Conservation (phyloP, 2,888 invertebrate genomes). For the Erpobdella octoculata region DNA sequence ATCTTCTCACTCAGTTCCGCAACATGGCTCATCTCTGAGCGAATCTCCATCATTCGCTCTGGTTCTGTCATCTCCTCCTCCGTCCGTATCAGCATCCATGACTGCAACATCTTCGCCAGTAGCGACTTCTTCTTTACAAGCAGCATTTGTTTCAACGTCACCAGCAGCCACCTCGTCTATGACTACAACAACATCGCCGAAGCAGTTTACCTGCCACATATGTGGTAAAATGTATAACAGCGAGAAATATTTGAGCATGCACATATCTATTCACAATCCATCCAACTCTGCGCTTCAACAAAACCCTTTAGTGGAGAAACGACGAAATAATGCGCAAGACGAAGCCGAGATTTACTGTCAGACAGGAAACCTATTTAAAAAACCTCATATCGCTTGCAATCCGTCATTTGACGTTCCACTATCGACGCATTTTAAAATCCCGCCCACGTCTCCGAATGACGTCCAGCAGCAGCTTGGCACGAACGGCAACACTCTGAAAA, state of each 20-base stretch:
- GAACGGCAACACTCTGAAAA: not conserved
- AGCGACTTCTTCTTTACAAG: not conserved
- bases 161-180: not conserved
- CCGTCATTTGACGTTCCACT: not conserved
- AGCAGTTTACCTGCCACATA: conserved; percentile 1
- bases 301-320: not conserved
- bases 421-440: not conserved
- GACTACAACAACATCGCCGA: not conserved
- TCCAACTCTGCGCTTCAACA: not conserved
- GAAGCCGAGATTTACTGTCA: not conserved
- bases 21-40: too few relatives aligned
- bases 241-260: conserved; percentile 38
- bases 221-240: conserved; percentile 35
- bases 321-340: not conserved
- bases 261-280: conserved; percentile 33
- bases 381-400: not conserved
- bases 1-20: too few relatives aligned
- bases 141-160: not conserved
- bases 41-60: too few relatives aligned
- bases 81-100: too few relatives aligned
- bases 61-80: too few relatives aligned
- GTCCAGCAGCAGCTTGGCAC: not conserved
- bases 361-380: not conserved
- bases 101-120: too few relatives aligned
- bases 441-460: not conserved